Evolutionary conservation across 2,113 vertebrate species (phyloP).

Genomic region (Peromyscus californicus): DNA sequence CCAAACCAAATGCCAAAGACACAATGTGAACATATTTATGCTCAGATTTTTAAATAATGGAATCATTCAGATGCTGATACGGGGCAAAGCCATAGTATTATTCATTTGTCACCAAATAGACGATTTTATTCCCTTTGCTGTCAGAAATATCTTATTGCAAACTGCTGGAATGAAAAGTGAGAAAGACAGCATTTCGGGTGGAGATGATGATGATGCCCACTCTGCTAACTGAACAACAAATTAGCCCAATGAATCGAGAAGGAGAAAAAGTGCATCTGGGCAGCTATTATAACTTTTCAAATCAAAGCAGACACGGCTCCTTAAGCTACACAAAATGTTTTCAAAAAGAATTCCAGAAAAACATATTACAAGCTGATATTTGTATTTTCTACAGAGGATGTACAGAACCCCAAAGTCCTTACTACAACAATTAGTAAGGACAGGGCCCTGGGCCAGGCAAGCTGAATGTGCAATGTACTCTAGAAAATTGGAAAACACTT

Average conservation of each 20-base stretch:
- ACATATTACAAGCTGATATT: slow-evolving; percentile 36
- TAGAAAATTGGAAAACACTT: neutral
- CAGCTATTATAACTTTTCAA: slow-evolving; percentile 26
- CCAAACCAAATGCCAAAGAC: neutral
- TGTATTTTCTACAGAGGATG: slow-evolving; percentile 21
- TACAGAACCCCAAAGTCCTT: neutral
- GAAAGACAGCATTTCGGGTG: neutral
- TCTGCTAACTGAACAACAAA: slow-evolving; percentile 41
- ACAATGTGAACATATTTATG: neutral
- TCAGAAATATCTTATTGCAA: slow-evolving; percentile 56
- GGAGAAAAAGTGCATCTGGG: neutral
- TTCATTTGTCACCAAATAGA: slow-evolving; percentile 43
- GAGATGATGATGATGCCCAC: neutral
- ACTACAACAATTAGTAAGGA: neutral
- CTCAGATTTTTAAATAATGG: slow-evolving; percentile 15
- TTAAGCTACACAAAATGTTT: slow-evolving; percentile 46
- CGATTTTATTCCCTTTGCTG: slow-evolving; percentile 20
- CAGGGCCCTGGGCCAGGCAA: neutral
- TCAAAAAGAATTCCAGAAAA: slow-evolving; percentile 34
- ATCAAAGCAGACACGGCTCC: slow-evolving; percentile 41
- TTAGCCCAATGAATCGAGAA: slow-evolving; percentile 8
- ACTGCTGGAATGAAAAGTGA: slow-evolving; percentile 27
- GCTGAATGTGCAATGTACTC: neutral
- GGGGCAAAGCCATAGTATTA: neutral
- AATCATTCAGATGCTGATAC: neutral